Conservation (phyloP, 2,888 invertebrate species). For the Caenorhabditis afra region DNA sequence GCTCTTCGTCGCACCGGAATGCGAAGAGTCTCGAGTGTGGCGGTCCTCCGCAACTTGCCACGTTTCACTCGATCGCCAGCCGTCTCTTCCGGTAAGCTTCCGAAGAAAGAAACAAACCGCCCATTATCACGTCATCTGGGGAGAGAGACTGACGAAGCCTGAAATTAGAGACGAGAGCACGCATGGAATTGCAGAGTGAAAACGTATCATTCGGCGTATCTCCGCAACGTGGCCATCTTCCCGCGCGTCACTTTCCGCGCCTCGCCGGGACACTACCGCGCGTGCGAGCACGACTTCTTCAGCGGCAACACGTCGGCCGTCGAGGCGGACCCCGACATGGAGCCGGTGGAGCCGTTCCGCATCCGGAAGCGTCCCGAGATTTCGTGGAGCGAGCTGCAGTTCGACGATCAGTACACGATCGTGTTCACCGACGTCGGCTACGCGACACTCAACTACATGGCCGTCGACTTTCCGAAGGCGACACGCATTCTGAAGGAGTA, state of each 20-base stretch:
- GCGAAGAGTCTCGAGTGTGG: constrained; percentile 44
- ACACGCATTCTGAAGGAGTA: constrained; percentile 74
- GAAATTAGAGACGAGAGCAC: neutral
- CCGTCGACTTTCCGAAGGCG: constrained; percentile 74
- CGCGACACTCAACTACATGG: constrained; percentile 76
- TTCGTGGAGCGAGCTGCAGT: constrained; percentile 67
- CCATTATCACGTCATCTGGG: no score
- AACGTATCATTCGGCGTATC: constrained; percentile 78
- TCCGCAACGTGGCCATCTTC: constrained; percentile 74
- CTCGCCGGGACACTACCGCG: constrained; percentile 76
- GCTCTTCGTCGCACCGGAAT: constrained; percentile 47
- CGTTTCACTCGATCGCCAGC: constrained; percentile 66
- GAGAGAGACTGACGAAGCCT: constrained; percentile 2
- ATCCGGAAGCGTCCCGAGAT: constrained; percentile 71
- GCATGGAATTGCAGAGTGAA: constrained; percentile 68
- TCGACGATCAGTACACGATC: constrained; percentile 66
- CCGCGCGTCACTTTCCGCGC: constrained; percentile 74
- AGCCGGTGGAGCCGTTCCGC: constrained; percentile 73
- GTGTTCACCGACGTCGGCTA: constrained; percentile 78
- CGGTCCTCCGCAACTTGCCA: constrained; percentile 61
- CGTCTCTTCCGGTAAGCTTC: constrained; percentile 55
- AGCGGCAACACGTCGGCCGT: constrained; percentile 53
- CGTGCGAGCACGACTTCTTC: constrained; percentile 78
- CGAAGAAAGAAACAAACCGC: neutral
- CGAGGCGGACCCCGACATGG: constrained; percentile 75